A percentile compares a stretch with the other conserved stretches of the same genome.
Conservation (phyloP, 2,797 vertebrate species). For the Linurgus olivaceus region DNA sequence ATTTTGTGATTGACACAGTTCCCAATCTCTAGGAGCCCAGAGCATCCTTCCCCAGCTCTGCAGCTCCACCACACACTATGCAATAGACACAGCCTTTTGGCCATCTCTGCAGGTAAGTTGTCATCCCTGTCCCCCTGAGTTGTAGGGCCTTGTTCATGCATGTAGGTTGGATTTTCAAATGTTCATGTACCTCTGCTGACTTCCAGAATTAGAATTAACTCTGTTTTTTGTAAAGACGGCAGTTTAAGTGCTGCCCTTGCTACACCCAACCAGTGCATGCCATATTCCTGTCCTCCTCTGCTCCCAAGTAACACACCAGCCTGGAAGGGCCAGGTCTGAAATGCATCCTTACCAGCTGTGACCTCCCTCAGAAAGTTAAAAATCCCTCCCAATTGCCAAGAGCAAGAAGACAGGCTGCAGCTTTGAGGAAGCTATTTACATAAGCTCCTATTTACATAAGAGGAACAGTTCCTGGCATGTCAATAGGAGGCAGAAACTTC, state of each 20-base stretch:
- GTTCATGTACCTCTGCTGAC: fast-evolving
- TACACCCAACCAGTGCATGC: not conserved
- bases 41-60: not conserved
- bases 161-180: not conserved
- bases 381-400: not conserved
- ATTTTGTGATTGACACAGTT: not conserved
- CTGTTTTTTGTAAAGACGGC: not conserved
- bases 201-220: not conserved
- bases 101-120: not conserved
- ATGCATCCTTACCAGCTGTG: not conserved
- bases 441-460: not conserved
- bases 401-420: not conserved
- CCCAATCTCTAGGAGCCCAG: not conserved
- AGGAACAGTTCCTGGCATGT: not conserved
- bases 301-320: not conserved
- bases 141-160: not conserved
- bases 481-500: not conserved
- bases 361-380: not conserved
- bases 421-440: not conserved
- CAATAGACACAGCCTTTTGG: not conserved
- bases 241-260: not conserved
- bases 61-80: not conserved
- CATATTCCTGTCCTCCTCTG: not conserved
- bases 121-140: not conserved
- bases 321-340: not conserved